A percentile compares a stretch with the other conserved stretches of the same genome.
phyloP scores from a whole-genome alignment of 2,113 vertebrate species.

The Parus major region DNA sequence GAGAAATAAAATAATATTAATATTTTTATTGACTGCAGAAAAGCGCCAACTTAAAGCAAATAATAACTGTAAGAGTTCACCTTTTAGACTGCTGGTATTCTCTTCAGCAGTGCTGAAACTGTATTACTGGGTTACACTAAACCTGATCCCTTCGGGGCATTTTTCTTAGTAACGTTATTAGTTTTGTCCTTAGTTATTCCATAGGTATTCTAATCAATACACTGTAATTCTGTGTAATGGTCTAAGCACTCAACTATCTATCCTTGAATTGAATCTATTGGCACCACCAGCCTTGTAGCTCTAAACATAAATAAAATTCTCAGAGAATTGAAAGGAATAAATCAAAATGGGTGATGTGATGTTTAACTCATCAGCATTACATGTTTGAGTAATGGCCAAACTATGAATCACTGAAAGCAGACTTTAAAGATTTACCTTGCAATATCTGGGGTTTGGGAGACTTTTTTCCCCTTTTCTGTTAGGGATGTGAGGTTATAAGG shows the following conservation, averaged over 20 bases:
- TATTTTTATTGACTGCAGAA: conserved; percentile 23
- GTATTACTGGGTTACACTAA: background rate
- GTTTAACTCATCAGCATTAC: conserved; percentile 18
- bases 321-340: conserved; percentile 7
- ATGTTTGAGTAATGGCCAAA: background rate
- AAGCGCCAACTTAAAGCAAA: background rate
- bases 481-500: background rate
- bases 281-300: background rate
- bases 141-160: background rate
- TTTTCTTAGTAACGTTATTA: background rate
- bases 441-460: background rate
- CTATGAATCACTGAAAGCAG: background rate
- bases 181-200: background rate
- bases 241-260: background rate
- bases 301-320: conserved; percentile 29
- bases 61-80: background rate
- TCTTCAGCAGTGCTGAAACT: background rate
- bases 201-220: conserved; percentile 15
- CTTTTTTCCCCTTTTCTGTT: background rate
- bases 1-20: conserved; percentile 44
- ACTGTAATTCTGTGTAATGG: background rate
- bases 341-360: background rate
- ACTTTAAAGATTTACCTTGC: background rate
- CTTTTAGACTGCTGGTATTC: background rate
- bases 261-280: background rate